A percentile compares a stretch with the other conserved stretches of the same genome.
Evolutionary conservation across 2,888 invertebrate genomes (phyloP).

Genomic region (Drosophila affinis): DNA sequence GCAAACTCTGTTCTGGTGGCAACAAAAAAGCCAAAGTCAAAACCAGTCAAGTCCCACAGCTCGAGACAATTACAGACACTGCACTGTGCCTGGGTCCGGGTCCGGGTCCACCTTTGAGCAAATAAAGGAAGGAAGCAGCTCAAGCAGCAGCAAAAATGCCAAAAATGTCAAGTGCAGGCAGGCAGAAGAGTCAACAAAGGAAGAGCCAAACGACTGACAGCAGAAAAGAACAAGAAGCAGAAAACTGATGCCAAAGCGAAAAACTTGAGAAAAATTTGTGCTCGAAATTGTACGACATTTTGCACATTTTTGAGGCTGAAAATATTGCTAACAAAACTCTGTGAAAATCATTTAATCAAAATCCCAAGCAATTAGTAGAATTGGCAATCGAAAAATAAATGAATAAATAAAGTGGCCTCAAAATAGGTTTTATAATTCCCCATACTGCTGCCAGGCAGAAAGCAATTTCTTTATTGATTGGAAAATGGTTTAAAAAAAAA

Average conservation of each 20-base stretch:
- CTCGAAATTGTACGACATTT: constrained; percentile 29
- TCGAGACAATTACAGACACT: constrained; percentile 33
- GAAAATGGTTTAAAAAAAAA: background rate
- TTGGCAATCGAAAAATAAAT: constrained; percentile 10
- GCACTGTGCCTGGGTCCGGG: constrained; percentile 2
- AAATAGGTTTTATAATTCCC: constrained; percentile 12
- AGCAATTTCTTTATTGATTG: constrained; percentile 7
- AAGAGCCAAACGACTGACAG: constrained; percentile 12
- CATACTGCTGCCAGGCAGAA: background rate
- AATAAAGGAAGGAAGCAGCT: constrained; percentile 1
- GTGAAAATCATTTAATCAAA: background rate
- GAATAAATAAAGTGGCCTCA: constrained; percentile 21
- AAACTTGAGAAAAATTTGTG: constrained; percentile 3
- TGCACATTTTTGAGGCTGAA: constrained; percentile 1
- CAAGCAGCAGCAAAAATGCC: constrained; percentile 7
- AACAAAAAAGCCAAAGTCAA: constrained; percentile 19
- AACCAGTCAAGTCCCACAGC: constrained; percentile 9
- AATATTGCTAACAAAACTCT: background rate
- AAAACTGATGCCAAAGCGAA: background rate
- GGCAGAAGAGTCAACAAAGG: constrained; percentile 16
- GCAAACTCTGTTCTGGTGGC: constrained; percentile 6
- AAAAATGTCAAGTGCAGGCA: constrained; percentile 43
- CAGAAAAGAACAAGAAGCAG: constrained; percentile 5
- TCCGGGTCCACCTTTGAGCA: background rate
- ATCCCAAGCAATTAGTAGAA: background rate